Conservation (phyloP, 1,140 invertebrate species). For the Drosophila seguyi region DNA sequence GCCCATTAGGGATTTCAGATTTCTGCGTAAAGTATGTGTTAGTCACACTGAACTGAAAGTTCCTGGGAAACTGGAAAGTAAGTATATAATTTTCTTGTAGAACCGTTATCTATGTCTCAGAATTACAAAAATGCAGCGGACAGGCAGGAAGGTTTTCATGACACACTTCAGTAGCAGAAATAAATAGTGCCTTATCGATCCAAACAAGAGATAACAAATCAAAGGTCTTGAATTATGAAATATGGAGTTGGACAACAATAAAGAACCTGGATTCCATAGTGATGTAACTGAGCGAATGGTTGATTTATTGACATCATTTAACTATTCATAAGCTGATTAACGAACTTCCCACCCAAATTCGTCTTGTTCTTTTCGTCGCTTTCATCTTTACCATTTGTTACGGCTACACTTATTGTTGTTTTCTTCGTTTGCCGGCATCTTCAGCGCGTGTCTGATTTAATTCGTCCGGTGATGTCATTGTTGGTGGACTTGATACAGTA, state of each 20-base stretch:
- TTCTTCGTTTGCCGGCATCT: slow-evolving; percentile 55
- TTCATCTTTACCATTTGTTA: slow-evolving; percentile 42
- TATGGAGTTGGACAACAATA: background rate
- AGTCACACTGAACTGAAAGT: background rate
- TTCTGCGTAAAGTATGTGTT: slow-evolving; percentile 20
- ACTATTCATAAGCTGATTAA: slow-evolving; percentile 40
- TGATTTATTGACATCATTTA: slow-evolving; percentile 68
- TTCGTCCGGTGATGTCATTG: slow-evolving; percentile 72
- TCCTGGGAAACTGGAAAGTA: background rate
- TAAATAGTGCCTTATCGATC: slow-evolving; percentile 25
- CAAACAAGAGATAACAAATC: slow-evolving; percentile 17
- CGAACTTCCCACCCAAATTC: slow-evolving; percentile 18
- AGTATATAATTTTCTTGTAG: background rate
- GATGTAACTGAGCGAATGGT: slow-evolving; percentile 22
- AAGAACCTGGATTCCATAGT: slow-evolving; percentile 32
- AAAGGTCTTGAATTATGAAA: slow-evolving; percentile 7
- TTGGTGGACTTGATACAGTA: slow-evolving; percentile 48
- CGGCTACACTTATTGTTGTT: slow-evolving; percentile 32
- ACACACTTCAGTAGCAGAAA: slow-evolving; percentile 22
- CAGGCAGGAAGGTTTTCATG: background rate
- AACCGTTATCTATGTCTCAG: background rate
- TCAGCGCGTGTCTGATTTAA: slow-evolving; percentile 53
- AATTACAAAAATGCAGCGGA: slow-evolving; percentile 2
- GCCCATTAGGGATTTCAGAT: slow-evolving; percentile 32
- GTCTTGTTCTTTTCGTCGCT: slow-evolving; percentile 9